Evolutionary conservation across 1,140 invertebrate species (phyloP).

Genomic region (Brachystomella parvula): DNA sequence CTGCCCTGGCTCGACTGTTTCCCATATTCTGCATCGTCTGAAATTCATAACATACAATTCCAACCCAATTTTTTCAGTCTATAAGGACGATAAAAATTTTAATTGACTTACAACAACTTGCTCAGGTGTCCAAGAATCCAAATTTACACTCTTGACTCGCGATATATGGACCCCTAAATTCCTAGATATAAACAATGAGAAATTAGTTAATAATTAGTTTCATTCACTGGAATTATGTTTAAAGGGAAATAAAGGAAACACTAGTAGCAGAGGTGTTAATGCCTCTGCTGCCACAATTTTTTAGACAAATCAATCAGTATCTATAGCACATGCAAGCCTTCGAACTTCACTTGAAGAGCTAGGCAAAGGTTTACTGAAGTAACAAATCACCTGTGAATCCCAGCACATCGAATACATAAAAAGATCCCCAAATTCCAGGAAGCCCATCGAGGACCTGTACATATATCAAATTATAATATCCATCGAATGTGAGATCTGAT

Average conservation of each 20-base stretch:
- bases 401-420: constrained; percentile 93
- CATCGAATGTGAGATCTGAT: not conserved
- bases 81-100: constrained; percentile 13
- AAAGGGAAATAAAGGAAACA: too few relatives aligned
- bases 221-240: too few relatives aligned
- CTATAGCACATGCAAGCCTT: too few relatives aligned
- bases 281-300: too few relatives aligned
- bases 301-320: too few relatives aligned
- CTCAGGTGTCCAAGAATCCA: constrained; percentile 97
- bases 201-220: too few relatives aligned
- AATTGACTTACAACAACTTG: constrained; percentile 70
- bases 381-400: too few relatives aligned
- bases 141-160: constrained; percentile 93
- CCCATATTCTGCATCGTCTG: constrained; percentile 94
- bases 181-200: too few relatives aligned
- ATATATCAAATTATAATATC: constrained; percentile 27
- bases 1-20: constrained; percentile 88
- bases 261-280: too few relatives aligned
- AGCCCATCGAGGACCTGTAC: constrained; percentile 89
- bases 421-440: constrained; percentile 99
- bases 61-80: not conserved
- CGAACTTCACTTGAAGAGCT: too few relatives aligned
- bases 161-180: constrained; percentile 98
- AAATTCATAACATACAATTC: constrained; percentile 35
- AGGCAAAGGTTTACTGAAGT: too few relatives aligned